Conservation (phyloP, 2,113 vertebrate genomes). For the Promerops cafer region DNA sequence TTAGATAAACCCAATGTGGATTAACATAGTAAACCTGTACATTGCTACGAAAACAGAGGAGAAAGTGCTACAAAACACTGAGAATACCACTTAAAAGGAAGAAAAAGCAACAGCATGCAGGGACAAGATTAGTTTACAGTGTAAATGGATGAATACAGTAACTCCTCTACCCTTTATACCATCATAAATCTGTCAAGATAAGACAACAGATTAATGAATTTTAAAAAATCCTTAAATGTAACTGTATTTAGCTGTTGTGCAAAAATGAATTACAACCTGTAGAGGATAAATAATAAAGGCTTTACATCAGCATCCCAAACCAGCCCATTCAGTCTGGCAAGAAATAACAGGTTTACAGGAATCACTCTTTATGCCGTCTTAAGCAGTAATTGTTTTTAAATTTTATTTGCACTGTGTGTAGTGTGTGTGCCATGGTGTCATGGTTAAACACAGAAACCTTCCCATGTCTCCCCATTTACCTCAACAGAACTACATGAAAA, state of each 20-base stretch:
- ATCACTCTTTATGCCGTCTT: not conserved
- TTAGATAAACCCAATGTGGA: slow-evolving; percentile 18
- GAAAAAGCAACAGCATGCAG: slow-evolving; percentile 53
- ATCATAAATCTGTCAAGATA: slow-evolving; percentile 54
- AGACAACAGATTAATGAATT: slow-evolving; percentile 7
- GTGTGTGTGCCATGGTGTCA: slow-evolving; percentile 13
- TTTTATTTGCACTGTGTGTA: slow-evolving; percentile 46
- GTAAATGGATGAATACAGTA: slow-evolving; percentile 51
- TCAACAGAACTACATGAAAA: slow-evolving; percentile 46
- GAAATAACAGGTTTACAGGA: slow-evolving; percentile 50
- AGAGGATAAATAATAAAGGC: slow-evolving; percentile 28
- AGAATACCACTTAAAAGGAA: slow-evolving; percentile 13
- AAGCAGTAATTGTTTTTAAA: slow-evolving; percentile 30
- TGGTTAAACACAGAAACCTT: slow-evolving; percentile 27
- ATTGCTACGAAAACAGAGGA: slow-evolving; percentile 41
- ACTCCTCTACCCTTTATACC: slow-evolving; percentile 21
- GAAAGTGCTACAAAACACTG: slow-evolving; percentile 1
- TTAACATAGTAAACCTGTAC: slow-evolving; percentile 15
- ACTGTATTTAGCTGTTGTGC: slow-evolving; percentile 43
- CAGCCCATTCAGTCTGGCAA: slow-evolving; percentile 22
- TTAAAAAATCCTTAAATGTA: not conserved
- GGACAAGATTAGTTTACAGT: slow-evolving; percentile 31
- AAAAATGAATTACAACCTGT: slow-evolving; percentile 31
- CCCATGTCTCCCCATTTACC: slow-evolving; percentile 36
- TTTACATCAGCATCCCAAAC: slow-evolving; percentile 16